These are phyloP conservation scores for Polydrusus pterygomalis DNA, from an alignment of 2,888 invertebrate genomes.

Conservation along the genomic window DNA sequence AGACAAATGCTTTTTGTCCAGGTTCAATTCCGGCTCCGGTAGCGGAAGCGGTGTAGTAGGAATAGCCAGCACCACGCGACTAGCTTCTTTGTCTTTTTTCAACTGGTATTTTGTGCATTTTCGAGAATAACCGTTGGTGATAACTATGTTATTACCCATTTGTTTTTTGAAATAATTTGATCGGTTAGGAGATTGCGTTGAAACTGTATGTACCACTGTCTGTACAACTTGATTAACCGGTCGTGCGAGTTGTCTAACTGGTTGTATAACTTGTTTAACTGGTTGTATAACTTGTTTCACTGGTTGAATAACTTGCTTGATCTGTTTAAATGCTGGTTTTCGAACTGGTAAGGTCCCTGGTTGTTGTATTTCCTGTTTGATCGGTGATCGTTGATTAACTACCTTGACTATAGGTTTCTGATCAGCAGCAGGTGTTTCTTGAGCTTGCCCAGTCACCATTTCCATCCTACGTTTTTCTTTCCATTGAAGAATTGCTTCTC, in stretches of 20 bases:
- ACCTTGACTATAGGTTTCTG: constrained; percentile 11
- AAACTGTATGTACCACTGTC: not conserved
- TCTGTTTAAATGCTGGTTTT: not conserved
- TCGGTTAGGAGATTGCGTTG: not conserved
- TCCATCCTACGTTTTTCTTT: constrained; percentile 46
- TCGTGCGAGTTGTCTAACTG: not conserved
- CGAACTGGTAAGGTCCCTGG: not conserved
- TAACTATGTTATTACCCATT: constrained; percentile 24
- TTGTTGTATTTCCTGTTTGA: not conserved
- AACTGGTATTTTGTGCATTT: constrained; percentile 9
- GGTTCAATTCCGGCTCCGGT: constrained; percentile 12
- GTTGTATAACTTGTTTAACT: not conserved
- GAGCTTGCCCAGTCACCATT: constrained; percentile 2
- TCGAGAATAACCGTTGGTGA: constrained; percentile 28
- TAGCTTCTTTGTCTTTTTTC: not conserved
- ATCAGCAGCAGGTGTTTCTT: not conserved
- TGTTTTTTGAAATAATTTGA: not conserved
- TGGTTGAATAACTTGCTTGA: not conserved
- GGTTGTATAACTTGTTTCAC: not conserved
- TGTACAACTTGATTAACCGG: not conserved
- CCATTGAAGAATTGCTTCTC: constrained; percentile 48
- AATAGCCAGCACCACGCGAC: not conserved
- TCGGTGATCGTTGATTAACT: not conserved
- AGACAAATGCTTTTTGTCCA: constrained; percentile 34
- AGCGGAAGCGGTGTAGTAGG: not conserved